phyloP scores from a whole-genome alignment of 1,140 invertebrate species.

The Diorhabda carinulata region DNA sequence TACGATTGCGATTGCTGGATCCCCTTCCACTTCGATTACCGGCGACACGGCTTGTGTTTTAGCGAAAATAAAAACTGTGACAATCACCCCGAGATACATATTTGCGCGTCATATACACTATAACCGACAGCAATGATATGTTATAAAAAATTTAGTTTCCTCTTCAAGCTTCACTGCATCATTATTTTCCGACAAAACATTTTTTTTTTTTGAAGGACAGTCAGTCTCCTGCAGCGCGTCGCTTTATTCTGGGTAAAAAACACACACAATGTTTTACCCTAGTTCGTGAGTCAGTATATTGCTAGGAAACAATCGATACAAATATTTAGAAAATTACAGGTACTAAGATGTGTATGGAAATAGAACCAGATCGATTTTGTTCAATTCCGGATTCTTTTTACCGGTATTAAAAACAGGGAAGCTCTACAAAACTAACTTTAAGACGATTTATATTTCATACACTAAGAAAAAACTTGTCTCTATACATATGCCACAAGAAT shows the following conservation, averaged over 20 bases:
- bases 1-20: constrained; percentile 7
- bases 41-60: not conserved
- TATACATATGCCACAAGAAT: no score
- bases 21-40: constrained; percentile 10
- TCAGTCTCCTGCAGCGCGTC: constrained; percentile 17
- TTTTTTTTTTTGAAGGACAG: constrained; percentile 29
- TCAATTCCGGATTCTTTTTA: not conserved
- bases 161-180: constrained; percentile 33
- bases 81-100: not conserved
- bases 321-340: constrained; percentile 26
- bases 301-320: constrained; percentile 39
- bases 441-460: not conserved
- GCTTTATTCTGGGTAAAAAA: constrained; percentile 8
- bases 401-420: constrained; percentile 11
- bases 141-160: constrained; percentile 27
- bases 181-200: constrained; percentile 27
- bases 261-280: constrained; percentile 18
- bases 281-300: constrained; percentile 32
- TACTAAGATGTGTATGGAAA: constrained; percentile 22
- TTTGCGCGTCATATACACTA: not conserved
- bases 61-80: not conserved
- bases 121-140: not conserved
- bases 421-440: not conserved
- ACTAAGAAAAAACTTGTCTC: not conserved
- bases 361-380: constrained; percentile 14